phyloP scores from a whole-genome alignment of 2,888 invertebrate species.

The Unio delphinus region DNA sequence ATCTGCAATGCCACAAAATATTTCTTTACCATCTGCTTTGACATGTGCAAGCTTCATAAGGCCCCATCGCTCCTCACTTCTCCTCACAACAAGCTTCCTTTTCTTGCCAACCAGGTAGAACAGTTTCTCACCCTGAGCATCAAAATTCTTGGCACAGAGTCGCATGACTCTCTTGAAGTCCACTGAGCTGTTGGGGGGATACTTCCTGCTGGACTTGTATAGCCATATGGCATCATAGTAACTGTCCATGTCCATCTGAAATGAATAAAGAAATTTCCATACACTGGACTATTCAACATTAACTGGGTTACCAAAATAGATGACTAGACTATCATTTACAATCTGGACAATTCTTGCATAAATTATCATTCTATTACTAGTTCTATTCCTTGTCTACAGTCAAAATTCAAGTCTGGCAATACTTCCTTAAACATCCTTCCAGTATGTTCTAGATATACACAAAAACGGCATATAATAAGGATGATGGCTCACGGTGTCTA shows the following conservation, averaged over 20 bases:
- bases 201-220: slow-evolving; percentile 33
- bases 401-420: no score
- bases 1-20: background rate
- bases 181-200: slow-evolving; percentile 32
- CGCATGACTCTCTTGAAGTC: slow-evolving; percentile 43
- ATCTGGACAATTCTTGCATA: no score
- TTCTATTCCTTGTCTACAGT: no score
- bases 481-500: no score
- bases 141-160: slow-evolving; percentile 38
- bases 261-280: background rate
- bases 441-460: no score
- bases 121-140: slow-evolving; percentile 32
- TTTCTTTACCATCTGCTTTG: slow-evolving; percentile 23
- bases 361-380: no score
- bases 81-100: slow-evolving; percentile 35
- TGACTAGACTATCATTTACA: no score
- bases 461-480: no score
- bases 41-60: slow-evolving; percentile 41
- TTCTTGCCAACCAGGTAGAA: slow-evolving; percentile 23
- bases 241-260: slow-evolving; percentile 29
- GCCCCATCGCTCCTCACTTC: slow-evolving; percentile 37
- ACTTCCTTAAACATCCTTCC: no score
- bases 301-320: no score
- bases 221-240: slow-evolving; percentile 31
- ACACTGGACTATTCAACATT: no score